Conservation (phyloP, 2,888 invertebrate species). For the Trichopoda pennipes region DNA sequence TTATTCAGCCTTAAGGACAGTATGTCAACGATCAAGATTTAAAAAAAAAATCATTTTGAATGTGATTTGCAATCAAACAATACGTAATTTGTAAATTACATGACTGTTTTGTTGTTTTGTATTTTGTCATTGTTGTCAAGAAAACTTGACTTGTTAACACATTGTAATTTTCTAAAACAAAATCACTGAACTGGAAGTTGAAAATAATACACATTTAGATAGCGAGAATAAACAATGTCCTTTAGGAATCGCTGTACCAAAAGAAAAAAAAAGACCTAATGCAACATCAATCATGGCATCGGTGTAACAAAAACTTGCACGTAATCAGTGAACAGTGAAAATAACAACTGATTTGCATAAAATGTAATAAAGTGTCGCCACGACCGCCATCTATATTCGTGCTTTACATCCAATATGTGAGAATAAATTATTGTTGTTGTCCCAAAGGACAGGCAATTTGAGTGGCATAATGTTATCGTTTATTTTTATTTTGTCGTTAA, state of each 20-base stretch:
- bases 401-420: conserved; percentile 6
- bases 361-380: conserved; percentile 64
- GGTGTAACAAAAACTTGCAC: conserved; percentile 47
- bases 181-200: conserved; percentile 75
- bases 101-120: conserved; percentile 24
- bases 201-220: conserved; percentile 23
- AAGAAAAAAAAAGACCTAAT: conserved; percentile 49
- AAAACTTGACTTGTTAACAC: conserved; percentile 76
- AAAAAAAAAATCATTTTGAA: conserved; percentile 12
- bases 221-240: conserved; percentile 49
- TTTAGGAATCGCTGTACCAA: conserved; percentile 55
- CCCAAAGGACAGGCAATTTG: conserved; percentile 50
- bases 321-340: conserved; percentile 60
- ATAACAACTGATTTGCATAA: conserved; percentile 66
- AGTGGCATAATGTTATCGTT: conserved; percentile 60
- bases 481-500: conserved; percentile 37
- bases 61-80: conserved; percentile 16
- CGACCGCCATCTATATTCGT: conserved; percentile 19
- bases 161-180: conserved; percentile 74
- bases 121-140: conserved; percentile 40
- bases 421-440: conserved; percentile 24
- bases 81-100: conserved; percentile 31
- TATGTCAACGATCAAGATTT: conserved; percentile 55
- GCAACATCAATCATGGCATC: conserved; percentile 65
- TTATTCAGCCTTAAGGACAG: conserved; percentile 36